Evolutionary conservation across 1,140 invertebrate genomes (phyloP).

Genomic region (Eupristina koningsbergeri): DNA sequence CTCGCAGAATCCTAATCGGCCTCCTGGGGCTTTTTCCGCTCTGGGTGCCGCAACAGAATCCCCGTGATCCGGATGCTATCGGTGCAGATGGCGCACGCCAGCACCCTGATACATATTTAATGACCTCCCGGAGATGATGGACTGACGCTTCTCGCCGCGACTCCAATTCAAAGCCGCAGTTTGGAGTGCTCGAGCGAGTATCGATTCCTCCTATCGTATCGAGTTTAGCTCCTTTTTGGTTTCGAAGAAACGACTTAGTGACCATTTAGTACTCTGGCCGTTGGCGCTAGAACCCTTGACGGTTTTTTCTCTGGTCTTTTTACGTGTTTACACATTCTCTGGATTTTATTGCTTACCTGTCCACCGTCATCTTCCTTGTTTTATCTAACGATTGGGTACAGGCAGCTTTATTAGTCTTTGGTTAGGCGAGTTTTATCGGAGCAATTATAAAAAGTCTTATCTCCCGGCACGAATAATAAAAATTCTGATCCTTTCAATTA

Average conservation of each 20-base stretch:
- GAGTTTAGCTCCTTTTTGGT: neutral
- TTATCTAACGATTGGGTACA: neutral
- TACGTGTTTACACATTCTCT: neutral
- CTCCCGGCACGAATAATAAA: neutral
- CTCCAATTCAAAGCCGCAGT: too few relatives aligned
- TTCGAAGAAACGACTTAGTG: neutral
- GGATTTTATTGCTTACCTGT: neutral
- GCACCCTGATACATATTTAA: conserved; percentile 47
- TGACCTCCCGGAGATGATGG: conserved; percentile 30
- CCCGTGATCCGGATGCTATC: too few relatives aligned
- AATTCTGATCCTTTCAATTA: neutral
- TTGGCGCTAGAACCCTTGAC: neutral
- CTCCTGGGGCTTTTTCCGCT: neutral
- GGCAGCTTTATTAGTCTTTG: neutral
- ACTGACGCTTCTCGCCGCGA: too few relatives aligned
- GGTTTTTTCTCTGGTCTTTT: neutral
- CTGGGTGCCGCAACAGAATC: too few relatives aligned
- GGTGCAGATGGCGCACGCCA: neutral
- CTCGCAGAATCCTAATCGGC: conserved; percentile 46
- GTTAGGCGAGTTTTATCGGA: neutral
- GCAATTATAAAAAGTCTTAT: neutral
- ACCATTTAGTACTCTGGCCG: neutral
- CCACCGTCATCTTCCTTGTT: neutral
- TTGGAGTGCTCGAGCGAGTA: neutral
- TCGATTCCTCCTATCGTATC: neutral